Evolutionary conservation across 1,140 invertebrate genomes (phyloP).

Genomic region (Drosophila paulistorum): DNA sequence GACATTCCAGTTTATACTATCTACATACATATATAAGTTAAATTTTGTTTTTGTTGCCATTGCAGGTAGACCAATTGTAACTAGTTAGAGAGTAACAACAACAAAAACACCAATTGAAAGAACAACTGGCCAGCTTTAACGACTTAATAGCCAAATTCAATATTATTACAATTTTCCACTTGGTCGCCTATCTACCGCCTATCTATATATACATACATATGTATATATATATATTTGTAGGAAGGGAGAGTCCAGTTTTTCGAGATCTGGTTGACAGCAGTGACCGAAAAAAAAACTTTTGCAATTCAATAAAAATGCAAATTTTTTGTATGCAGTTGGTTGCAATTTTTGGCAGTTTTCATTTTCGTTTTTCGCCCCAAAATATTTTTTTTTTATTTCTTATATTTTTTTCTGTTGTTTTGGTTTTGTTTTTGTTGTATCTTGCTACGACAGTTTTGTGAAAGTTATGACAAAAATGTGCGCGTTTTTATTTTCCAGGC

Average conservation of each 20-base stretch:
- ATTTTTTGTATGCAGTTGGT: conserved; percentile 65
- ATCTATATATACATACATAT: not conserved
- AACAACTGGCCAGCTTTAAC: conserved; percentile 63
- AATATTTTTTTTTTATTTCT: not conserved
- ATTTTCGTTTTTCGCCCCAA: conserved; percentile 49
- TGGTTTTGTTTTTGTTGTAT: conserved; percentile 35
- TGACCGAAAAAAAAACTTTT: conserved; percentile 72
- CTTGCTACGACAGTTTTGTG: conserved; percentile 54
- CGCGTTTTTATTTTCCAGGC: conserved; percentile 43
- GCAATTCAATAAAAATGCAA: conserved; percentile 80
- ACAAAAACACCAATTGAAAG: not conserved
- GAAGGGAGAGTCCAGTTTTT: conserved; percentile 18
- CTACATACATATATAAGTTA: not conserved
- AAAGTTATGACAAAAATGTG: conserved; percentile 62
- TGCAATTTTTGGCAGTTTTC: conserved; percentile 65
- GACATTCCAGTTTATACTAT: not conserved
- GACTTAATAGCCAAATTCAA: conserved; percentile 79
- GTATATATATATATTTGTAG: not conserved
- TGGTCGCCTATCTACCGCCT: conserved; percentile 39
- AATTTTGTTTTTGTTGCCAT: not conserved
- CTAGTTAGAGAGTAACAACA: conserved; percentile 1
- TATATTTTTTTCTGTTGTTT: conserved; percentile 28
- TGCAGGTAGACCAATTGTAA: not conserved
- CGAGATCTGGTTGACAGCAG: conserved; percentile 43
- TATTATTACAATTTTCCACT: conserved; percentile 75